Conservation (phyloP, 2,797 vertebrate species). For the Bradypodion pumilum region DNA sequence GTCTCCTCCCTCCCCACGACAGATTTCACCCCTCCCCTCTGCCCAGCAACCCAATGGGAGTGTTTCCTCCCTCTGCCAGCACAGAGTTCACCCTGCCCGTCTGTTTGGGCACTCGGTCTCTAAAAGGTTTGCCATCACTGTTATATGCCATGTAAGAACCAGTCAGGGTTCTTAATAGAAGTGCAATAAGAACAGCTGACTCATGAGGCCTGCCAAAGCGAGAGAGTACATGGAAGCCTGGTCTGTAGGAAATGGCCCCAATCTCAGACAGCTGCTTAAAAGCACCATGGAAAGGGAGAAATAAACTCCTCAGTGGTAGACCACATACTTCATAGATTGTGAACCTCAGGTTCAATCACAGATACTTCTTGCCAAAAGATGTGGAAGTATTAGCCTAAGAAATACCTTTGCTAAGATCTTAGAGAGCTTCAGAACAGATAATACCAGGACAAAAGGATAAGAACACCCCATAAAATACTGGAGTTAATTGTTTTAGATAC, state of each 20-base stretch:
- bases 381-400: not conserved
- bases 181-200: not conserved
- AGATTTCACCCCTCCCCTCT: too few species aligned
- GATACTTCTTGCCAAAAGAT: not conserved
- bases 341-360: not conserved
- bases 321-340: not conserved
- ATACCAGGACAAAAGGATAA: not conserved
- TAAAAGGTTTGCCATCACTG: too few species aligned
- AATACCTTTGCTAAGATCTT: not conserved
- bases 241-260: not conserved
- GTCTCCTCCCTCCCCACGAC: too few species aligned
- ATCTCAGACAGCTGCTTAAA: not conserved
- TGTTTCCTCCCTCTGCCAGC: too few species aligned
- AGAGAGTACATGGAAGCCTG: too few species aligned
- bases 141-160: not conserved
- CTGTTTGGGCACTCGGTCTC: too few species aligned
- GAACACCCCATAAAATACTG: not conserved
- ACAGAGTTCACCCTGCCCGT: too few species aligned
- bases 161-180: not conserved
- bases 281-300: too few species aligned
- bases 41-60: too few species aligned
- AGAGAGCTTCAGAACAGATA: not conserved
- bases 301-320: not conserved
- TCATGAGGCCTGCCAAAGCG: not conserved
- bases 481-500: too few species aligned